Base-by-base conservation (phyloP, 2,113 vertebrate genomes). In the Bubalus kerabau region DNA sequence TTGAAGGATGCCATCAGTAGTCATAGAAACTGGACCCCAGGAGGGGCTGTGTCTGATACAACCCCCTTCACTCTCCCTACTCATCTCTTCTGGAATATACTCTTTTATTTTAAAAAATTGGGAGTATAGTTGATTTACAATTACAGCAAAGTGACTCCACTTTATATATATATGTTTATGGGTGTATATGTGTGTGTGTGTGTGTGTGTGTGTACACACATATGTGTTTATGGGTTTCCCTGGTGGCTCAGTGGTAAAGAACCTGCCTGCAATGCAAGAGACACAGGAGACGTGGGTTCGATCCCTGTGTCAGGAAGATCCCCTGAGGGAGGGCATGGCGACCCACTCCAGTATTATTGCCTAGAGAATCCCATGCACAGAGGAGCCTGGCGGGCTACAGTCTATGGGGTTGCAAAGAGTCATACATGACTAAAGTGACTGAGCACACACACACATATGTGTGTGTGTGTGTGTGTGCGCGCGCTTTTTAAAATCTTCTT, bases 371-470 rank as follows among this genome's bases (percentile, higher is more conserved):
- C 19, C 19, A 23, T 12, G n/a, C 19, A 12, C 67, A 40, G 67
- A 40, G n/a, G n/a, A 23, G 67, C 67, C 67, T 40, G 67, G 67
- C 19, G 5, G 64, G n/a, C 64, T 12, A 11, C n/a, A 36, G 64
- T 36, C 64, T n/a, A 1, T 71, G 64, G n/a, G n/a, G n/a, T 23
- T 36, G 10, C 67, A 71, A 12, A 12, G n/a, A 23, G n/a, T 71
- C 67, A 71, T 2, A 23, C n/a, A 1, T 3, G 67, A 40, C 67
- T 40, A 2, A 36, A 67, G 64, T 36, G 67, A 21, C 19, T 71
- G 64, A 71, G 64, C 8, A 2, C 7, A 0, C 62, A n/a, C 62
- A n/a, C 62, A 67, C 4, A 9, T 0, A 2, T 12, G 0, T 46
- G 6, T 46, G 43, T 46, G 43, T 46, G 43, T 67, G 64, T 67